Base-by-base conservation (phyloP, 2,797 vertebrate species). In the Pseudotriccus pelzelni region DNA sequence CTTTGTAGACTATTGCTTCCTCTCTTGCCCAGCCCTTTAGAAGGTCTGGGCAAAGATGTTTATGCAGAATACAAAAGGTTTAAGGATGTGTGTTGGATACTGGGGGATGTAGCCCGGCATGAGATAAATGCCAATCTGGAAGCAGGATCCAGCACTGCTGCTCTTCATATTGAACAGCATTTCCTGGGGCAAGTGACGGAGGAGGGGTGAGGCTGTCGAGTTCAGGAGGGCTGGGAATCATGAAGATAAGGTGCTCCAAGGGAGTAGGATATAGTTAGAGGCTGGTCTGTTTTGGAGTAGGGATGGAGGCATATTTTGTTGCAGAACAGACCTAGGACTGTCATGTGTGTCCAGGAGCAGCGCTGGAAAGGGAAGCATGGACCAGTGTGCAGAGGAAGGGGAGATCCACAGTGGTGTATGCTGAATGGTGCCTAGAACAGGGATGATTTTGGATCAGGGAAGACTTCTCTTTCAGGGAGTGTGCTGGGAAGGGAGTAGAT, bases 1-100 rank as follows among this genome's bases (percentile, higher is more conserved):
- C 55, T 89, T 68, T 76, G 75, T 77, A 94, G 55, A 25, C 73
- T 56, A 39, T 37, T 63, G 39, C 46, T 94, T 96, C 81, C 86
- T 76, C 83, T 85, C 68, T 60, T 87, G 59, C 70, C 58, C 1
- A 2, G 32, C 49, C 52, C 63, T 66, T 80, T 27, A 34, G 81
- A 77, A 83, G 68, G 25, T 64, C 58, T 59, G 50, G 28, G 84
- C 43, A 69, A 86, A 96, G 73, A 81, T 89, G 72, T 95, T 94
- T 92, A 75, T 52, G 39, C 41, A 86, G 87, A 91, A 67, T 16
- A 87, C 89, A 87, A 94, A 89, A 75, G 91, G 58, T 49, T 69
- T 62, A 41, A 90, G 88, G 89, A 91, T 87, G 66, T 82, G 63
- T 47, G 52, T 37, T 77, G 83, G 74, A 83, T 68, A 58, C 28